Evolutionary conservation across 1,140 invertebrate species (phyloP), one percentile per base, ranked within the genome.

Genomic region (Drosophila arizonae): DNA sequence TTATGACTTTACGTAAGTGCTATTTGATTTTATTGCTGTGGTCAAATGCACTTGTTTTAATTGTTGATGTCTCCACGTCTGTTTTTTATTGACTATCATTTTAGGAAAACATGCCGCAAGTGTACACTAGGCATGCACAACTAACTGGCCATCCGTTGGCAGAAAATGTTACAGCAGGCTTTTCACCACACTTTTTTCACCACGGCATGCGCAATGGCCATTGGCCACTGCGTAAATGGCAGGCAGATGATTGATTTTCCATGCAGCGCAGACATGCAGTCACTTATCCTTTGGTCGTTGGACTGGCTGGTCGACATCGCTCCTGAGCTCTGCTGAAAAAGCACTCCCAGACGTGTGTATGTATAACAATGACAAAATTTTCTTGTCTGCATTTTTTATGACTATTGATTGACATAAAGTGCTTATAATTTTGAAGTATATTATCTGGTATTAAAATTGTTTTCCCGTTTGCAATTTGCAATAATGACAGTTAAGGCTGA

Each of bases 221-320:
- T 51, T 46, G 43, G n/a, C 13, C 11, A 76, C 54, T 69, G 77
- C 84, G 79, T 85, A 87, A 80, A 84, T 77, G 79, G 64, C 85
- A 73, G 72, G 79, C 85, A 73, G 72, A 80, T 72, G 65, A 87
- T 87, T 80, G 84, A 87, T 88, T 87, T 52, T 43, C 13, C 33
- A 41, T 45, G 43, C 13, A 10, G 6, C 8, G 3, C 54, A 39
- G 28, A 28, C n/a, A 39, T 21, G 51, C 39, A 60, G 11, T 58
- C 63, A 72, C 58, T 67, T 30, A 28, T 36, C 39, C 36, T 13
- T 15, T 52, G 48, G 39, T 21, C 30, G 15, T n/a, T 13, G 15
- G 33, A 17, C 55, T 46, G 39, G 15, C 9, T 33, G 62, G 33
- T 45, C 21, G 21, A 26, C n/a, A 45, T 36, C 10, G n/a, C 21